Percentiles rank a stretch among this genome's conserved stretches.
Conservation (phyloP, 2,113 vertebrate species). For the Calyptommatus sinebrachiatus region DNA sequence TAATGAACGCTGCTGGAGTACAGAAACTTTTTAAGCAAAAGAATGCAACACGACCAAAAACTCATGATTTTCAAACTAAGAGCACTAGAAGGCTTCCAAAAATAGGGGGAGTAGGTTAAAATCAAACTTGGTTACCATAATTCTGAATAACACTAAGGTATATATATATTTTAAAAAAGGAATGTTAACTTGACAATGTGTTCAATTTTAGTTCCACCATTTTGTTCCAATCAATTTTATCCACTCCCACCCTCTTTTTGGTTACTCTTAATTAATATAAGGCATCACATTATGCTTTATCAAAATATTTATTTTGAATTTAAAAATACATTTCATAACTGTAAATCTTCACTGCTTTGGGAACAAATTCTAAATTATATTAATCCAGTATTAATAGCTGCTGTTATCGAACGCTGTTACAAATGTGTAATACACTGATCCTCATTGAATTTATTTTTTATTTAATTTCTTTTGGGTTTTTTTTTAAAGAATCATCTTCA, state of each 20-base stretch:
- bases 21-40: conserved; percentile 65
- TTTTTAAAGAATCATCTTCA: conserved; percentile 69
- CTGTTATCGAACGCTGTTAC: conserved; percentile 70
- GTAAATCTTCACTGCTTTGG: conserved; percentile 73
- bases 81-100: conserved; percentile 56
- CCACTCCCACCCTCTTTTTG: conserved; percentile 55
- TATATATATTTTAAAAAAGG: conserved; percentile 32
- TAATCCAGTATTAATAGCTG: conserved; percentile 77
- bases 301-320: conserved; percentile 77
- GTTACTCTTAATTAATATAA: conserved; percentile 67
- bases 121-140: conserved; percentile 21
- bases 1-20: conserved; percentile 60
- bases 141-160: conserved; percentile 61
- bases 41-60: conserved; percentile 66
- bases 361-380: conserved; percentile 80
- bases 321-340: conserved; percentile 70
- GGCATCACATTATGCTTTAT: conserved; percentile 71
- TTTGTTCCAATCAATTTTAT: conserved; percentile 73
- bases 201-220: conserved; percentile 58
- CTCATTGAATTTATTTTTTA: conserved; percentile 68
- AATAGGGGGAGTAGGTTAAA: conserved; percentile 9
- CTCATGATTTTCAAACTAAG: conserved; percentile 62
- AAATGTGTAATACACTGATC: conserved; percentile 69
- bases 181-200: conserved; percentile 72
- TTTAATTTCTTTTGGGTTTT: background rate